These are phyloP conservation scores for Drosophila koepferae DNA, from an alignment of 2,888 invertebrate species.

Conservation along the genomic window DNA sequence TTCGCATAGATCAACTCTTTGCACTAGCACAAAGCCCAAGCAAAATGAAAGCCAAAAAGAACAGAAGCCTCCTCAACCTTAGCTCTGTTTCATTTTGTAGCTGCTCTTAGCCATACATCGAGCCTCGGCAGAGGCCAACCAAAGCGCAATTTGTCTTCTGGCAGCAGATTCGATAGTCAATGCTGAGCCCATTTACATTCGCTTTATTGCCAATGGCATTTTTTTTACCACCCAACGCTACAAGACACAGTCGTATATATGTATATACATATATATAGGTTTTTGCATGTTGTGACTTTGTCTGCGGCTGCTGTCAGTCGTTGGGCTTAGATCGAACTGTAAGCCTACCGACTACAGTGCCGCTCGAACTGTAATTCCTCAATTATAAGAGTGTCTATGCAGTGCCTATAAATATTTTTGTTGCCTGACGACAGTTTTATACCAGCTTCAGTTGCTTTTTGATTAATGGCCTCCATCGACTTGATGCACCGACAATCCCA, in stretches of 20 bases:
- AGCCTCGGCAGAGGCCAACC: constrained; percentile 41
- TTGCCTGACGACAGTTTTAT: constrained; percentile 52
- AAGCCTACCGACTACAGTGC: constrained; percentile 39
- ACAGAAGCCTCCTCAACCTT: constrained; percentile 17
- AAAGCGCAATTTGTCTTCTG: constrained; percentile 83
- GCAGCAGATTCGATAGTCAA: constrained; percentile 69
- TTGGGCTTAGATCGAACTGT: constrained; percentile 32
- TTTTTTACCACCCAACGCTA: constrained; percentile 2
- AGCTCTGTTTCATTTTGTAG: constrained; percentile 71
- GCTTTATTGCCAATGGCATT: constrained; percentile 52
- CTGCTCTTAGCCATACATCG: constrained; percentile 67
- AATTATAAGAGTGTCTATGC: constrained; percentile 69
- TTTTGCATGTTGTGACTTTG: constrained; percentile 58
- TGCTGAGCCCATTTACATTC: constrained; percentile 74
- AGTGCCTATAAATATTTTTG: constrained; percentile 62
- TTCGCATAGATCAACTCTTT: constrained; percentile 61
- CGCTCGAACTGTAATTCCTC: constrained; percentile 78
- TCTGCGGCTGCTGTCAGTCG: constrained; percentile 69
- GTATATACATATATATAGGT: neutral
- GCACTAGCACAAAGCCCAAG: constrained; percentile 31
- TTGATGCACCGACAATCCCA: constrained; percentile 43
- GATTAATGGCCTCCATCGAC: constrained; percentile 67
- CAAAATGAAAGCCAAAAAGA: constrained; percentile 15
- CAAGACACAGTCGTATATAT: constrained; percentile 6
- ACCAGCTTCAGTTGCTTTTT: constrained; percentile 48